Percentiles rank a stretch among this genome's conserved stretches.
Evolutionary conservation across 64 coral and sea anemone genomes (phyloP).

Genomic region (Dendronephthya gigantea): DNA sequence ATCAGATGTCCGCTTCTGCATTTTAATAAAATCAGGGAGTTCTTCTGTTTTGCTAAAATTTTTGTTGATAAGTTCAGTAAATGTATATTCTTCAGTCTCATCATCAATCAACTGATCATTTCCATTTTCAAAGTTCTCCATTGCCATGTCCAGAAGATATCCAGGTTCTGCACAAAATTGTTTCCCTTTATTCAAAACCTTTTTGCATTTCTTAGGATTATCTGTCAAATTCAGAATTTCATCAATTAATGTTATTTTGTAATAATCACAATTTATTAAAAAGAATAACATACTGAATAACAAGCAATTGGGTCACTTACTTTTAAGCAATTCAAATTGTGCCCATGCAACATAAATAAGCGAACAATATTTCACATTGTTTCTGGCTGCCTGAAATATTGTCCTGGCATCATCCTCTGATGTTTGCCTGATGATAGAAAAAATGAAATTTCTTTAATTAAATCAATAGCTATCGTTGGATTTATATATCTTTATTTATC

Average conservation of each 20-base stretch:
- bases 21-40: neutral
- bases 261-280: too few relatives aligned
- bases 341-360: conserved; percentile 13
- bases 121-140: neutral
- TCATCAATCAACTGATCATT: neutral
- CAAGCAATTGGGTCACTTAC: neutral
- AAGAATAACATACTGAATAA: too few relatives aligned
- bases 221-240: neutral
- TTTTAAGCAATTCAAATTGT: neutral
- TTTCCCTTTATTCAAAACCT: neutral
- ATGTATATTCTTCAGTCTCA: neutral
- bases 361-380: neutral
- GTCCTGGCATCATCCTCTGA: neutral
- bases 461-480: too few relatives aligned
- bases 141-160: neutral
- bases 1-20: neutral
- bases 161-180: neutral
- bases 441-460: neutral
- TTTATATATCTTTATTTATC: too few relatives aligned
- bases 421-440: neutral
- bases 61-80: neutral
- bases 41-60: neutral
- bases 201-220: neutral
- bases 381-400: neutral
- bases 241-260: too few relatives aligned